Evolutionary conservation across 2,797 vertebrate genomes (phyloP).

Genomic region (Falco rusticolus): DNA sequence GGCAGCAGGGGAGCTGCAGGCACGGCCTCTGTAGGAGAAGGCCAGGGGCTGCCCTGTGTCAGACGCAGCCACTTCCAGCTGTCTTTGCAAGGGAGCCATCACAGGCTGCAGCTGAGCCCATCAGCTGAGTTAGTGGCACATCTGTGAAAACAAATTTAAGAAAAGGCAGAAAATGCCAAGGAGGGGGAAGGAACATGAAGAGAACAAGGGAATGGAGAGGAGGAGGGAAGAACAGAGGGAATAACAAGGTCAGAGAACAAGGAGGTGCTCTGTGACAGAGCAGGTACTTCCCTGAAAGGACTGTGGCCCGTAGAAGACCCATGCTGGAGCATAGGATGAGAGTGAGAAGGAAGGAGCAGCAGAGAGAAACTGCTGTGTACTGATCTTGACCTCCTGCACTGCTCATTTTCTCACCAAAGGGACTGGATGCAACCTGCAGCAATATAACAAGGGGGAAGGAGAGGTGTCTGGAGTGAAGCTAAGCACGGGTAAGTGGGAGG

Average conservation of each 20-base stretch:
- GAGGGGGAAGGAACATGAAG: rapidly evolving
- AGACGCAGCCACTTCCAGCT: background rate
- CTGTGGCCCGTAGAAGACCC: background rate
- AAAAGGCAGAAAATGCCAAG: background rate
- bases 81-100: background rate
- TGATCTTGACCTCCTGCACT: background rate
- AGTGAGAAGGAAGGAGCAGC: background rate
- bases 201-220: background rate
- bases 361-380: background rate
- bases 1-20: background rate
- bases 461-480: background rate
- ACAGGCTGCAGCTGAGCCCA: background rate
- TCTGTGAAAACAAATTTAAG: background rate
- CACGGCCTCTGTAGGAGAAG: background rate
- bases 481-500: background rate
- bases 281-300: background rate
- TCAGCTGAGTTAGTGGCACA: background rate
- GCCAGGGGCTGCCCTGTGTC: background rate
- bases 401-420: background rate
- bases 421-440: background rate
- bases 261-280: background rate
- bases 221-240: background rate
- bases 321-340: background rate
- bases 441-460: background rate
- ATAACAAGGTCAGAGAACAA: background rate